A percentile compares a stretch with the other conserved stretches of the same genome.
These are phyloP conservation scores for Ciconia nigra DNA, from an alignment of 2,797 vertebrate genomes.

Conservation along the genomic window DNA sequence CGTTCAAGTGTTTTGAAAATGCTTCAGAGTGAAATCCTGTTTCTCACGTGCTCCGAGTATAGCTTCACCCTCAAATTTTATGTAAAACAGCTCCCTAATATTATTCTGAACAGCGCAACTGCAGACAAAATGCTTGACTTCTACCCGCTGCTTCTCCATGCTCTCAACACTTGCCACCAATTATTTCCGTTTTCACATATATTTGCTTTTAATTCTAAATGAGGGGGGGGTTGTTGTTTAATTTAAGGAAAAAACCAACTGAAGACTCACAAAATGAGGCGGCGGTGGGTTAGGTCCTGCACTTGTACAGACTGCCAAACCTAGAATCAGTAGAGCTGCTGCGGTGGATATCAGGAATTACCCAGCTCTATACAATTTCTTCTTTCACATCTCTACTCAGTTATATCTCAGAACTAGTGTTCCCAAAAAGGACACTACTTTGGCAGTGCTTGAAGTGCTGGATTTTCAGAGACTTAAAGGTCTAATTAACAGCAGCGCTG, in stretches of 20 bases:
- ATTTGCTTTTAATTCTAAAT: neutral
- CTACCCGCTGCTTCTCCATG: neutral
- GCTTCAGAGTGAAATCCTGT: neutral
- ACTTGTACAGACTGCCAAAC: neutral
- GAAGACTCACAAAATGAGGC: neutral
- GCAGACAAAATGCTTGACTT: neutral
- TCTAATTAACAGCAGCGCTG: neutral
- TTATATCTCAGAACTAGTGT: neutral
- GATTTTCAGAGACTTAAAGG: neutral
- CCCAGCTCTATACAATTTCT: neutral
- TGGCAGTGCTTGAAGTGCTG: neutral
- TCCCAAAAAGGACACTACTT: neutral
- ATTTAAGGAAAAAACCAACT: neutral
- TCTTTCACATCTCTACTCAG: neutral
- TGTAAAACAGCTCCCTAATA: neutral
- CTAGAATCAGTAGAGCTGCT: neutral
- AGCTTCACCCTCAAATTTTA: neutral
- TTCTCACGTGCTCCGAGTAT: neutral
- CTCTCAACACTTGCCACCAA: neutral
- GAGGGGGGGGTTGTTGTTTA: neutral
- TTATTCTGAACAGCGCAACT: neutral
- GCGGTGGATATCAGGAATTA: neutral
- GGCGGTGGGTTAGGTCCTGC: neutral
- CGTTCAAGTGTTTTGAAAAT: constrained; percentile 13
- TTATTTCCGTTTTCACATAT: neutral